phyloP scores from a whole-genome alignment of 2,113 vertebrate genomes.

The Hyaena hyaena region DNA sequence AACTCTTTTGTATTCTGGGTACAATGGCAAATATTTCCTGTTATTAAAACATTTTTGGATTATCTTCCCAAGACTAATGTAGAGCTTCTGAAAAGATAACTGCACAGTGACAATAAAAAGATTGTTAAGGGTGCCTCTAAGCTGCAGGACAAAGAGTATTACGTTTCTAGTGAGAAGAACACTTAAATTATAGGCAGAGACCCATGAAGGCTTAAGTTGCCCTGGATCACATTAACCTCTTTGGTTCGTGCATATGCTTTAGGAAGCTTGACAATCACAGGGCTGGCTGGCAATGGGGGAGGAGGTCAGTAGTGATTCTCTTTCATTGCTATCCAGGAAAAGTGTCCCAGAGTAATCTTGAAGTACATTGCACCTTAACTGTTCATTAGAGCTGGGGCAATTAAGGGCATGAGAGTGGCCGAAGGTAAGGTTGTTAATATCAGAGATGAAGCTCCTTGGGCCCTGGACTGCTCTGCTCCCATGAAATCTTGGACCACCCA shows the following conservation, averaged over 20 bases:
- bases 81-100: slow-evolving; percentile 75
- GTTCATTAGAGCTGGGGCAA: not conserved
- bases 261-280: not conserved
- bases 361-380: not conserved
- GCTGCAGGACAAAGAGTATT: slow-evolving; percentile 65
- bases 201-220: not conserved
- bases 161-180: slow-evolving; percentile 70
- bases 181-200: slow-evolving; percentile 49
- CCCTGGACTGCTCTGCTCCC: not conserved
- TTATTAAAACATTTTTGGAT: slow-evolving; percentile 78
- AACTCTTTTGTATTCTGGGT: slow-evolving; percentile 74
- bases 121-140: slow-evolving; percentile 61
- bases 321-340: not conserved
- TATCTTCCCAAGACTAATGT: slow-evolving; percentile 65
- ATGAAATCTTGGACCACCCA: slow-evolving; percentile 63
- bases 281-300: no score
- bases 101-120: slow-evolving; percentile 70
- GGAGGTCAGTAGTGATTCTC: not conserved
- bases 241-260: slow-evolving; percentile 24
- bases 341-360: not conserved
- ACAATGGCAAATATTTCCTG: slow-evolving; percentile 80
- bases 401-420: not conserved
- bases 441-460: not conserved
- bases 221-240: slow-evolving; percentile 49
- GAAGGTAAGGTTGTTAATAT: not conserved